phyloP scores from a whole-genome alignment of 2,113 vertebrate species.

The Furnarius figulus region DNA sequence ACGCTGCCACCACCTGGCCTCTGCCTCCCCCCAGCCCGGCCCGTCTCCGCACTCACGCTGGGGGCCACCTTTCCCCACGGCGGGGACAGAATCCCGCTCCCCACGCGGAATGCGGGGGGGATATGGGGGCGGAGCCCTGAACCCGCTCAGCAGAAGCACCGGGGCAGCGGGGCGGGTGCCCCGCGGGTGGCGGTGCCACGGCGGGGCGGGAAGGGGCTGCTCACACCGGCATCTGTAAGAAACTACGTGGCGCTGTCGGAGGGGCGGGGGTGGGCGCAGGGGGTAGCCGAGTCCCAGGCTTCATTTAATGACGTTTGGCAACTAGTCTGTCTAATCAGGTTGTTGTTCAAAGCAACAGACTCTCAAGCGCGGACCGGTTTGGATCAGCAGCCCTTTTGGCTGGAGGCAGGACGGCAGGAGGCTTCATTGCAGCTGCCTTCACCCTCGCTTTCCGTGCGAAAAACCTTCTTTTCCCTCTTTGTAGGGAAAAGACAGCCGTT shows the following conservation, averaged over 20 bases:
- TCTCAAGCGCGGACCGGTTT: neutral
- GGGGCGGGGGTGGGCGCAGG: fast-evolving
- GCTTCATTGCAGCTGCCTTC: neutral
- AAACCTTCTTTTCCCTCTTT: neutral
- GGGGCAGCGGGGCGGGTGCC: neutral
- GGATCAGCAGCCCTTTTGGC: neutral
- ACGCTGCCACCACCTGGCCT: neutral
- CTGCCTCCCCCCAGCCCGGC: neutral
- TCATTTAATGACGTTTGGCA: neutral
- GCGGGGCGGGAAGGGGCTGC: neutral
- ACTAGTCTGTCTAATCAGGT: neutral
- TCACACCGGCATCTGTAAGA: neutral
- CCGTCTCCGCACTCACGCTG: fast-evolving
- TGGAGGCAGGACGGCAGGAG: neutral
- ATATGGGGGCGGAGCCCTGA: neutral
- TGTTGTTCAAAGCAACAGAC: neutral
- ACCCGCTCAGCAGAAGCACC: too few species aligned
- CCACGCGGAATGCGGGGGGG: neutral
- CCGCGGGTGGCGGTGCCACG: neutral
- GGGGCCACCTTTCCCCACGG: neutral
- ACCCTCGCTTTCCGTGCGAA: neutral
- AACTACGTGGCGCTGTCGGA: fast-evolving
- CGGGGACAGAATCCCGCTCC: neutral
- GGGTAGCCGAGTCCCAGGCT: neutral
- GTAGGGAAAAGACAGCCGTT: neutral